Evolutionary conservation across 1,140 invertebrate genomes (phyloP).

Genomic region (Drosophila santomea): DNA sequence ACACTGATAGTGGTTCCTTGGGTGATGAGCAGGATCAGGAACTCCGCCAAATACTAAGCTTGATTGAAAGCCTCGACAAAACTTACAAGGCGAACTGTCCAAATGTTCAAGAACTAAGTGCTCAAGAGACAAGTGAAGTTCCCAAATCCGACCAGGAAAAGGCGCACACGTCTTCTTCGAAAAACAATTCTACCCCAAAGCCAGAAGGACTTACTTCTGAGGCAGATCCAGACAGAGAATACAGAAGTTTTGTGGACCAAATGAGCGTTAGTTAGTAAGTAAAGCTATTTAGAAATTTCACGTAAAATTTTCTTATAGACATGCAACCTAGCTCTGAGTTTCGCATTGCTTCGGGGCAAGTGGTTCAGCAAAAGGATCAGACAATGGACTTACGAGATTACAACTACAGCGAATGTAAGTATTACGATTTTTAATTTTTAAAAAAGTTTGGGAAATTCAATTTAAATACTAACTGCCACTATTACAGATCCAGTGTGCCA

Average conservation of each 20-base stretch:
- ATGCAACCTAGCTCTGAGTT: conserved; percentile 10
- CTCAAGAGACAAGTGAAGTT: neutral
- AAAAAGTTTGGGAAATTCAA: neutral
- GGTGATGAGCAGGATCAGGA: conserved; percentile 13
- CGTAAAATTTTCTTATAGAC: neutral
- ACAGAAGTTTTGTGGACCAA: neutral
- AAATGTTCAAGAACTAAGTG: neutral
- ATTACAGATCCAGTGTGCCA: neutral
- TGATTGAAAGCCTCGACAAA: conserved; percentile 8
- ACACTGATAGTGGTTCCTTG: neutral
- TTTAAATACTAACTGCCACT: too few relatives aligned
- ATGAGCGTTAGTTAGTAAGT: conserved; percentile 35
- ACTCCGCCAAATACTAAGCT: neutral
- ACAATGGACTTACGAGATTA: conserved; percentile 16
- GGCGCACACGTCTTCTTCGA: neutral
- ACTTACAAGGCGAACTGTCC: neutral
- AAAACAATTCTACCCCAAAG: neutral
- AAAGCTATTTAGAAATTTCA: neutral
- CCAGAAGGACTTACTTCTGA: conserved; percentile 2
- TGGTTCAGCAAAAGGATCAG: neutral
- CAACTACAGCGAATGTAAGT: conserved; percentile 28
- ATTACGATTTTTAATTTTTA: neutral
- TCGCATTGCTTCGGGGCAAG: conserved; percentile 4
- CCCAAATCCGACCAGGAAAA: conserved; percentile 1
- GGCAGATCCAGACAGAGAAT: conserved; percentile 2